phyloP scores from a whole-genome alignment of 2,797 vertebrate species.

The Poecilia picta region DNA sequence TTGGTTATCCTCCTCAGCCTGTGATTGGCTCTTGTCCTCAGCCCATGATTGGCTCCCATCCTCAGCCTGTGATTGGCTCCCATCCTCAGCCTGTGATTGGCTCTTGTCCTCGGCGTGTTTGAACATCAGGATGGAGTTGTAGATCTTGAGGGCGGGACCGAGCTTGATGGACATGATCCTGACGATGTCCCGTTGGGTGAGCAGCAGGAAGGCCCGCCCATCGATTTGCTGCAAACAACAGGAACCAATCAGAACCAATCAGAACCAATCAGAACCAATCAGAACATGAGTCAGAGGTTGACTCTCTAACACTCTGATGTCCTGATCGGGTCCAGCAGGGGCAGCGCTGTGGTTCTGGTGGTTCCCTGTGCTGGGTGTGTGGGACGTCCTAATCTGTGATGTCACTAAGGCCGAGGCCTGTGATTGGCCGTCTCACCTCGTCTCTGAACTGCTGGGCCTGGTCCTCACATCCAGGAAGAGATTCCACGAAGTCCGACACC shows the following conservation, averaged over 20 bases:
- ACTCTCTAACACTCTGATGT: background rate
- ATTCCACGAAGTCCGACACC: slow-evolving; percentile 90
- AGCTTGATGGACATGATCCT: slow-evolving; percentile 93
- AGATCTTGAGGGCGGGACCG: slow-evolving; percentile 93
- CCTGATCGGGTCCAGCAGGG: background rate
- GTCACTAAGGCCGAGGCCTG: background rate
- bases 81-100: too few relatives aligned
- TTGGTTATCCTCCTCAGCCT: slow-evolving; percentile 7
- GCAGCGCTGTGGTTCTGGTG: background rate
- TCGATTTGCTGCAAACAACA: slow-evolving; percentile 86
- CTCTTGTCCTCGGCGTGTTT: slow-evolving; percentile 79
- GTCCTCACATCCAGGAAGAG: slow-evolving; percentile 90
- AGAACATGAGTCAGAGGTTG: background rate
- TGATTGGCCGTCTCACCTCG: slow-evolving; percentile 81
- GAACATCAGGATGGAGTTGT: slow-evolving; percentile 93
- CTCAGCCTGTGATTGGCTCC: too few relatives aligned
- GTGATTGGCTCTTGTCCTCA: slow-evolving; percentile 63
- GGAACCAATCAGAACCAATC: slow-evolving; percentile 28
- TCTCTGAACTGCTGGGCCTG: slow-evolving; percentile 89
- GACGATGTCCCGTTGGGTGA: slow-evolving; percentile 90
- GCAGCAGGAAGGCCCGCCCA: slow-evolving; percentile 90
- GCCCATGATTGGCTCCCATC: slow-evolving; percentile 1
- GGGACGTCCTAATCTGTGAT: background rate
- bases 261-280: slow-evolving; percentile 18
- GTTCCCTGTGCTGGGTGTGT: background rate